These are phyloP conservation scores for Tinea pellionella DNA, from an alignment of 2,888 invertebrate species.

Conservation along the genomic window DNA sequence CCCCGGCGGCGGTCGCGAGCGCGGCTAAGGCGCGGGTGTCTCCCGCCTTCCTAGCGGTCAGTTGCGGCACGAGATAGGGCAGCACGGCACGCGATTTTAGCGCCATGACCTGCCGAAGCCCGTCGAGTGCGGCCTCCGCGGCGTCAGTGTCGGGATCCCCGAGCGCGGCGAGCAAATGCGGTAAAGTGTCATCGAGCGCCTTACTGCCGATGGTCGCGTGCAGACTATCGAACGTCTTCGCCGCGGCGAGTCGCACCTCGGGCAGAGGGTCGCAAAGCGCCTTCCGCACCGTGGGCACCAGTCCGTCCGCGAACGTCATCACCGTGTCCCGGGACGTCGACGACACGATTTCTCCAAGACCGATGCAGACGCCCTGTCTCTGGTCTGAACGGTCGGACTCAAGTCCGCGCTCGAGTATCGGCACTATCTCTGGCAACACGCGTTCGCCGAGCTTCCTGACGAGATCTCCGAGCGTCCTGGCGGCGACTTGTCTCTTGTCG, in stretches of 20 bases:
- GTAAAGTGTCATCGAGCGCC: constrained; percentile 96
- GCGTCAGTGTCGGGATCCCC: constrained; percentile 81
- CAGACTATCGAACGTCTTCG: constrained; percentile 95
- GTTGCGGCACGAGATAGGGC: constrained; percentile 95
- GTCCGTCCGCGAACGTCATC: constrained; percentile 71
- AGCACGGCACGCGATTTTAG: constrained; percentile 95
- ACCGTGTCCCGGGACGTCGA: constrained; percentile 97
- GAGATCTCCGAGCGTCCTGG: constrained; percentile 94
- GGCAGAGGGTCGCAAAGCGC: constrained; percentile 94
- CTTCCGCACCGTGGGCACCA: constrained; percentile 89
- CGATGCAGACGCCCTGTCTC: constrained; percentile 98
- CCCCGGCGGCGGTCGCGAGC: constrained; percentile 94
- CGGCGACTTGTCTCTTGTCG: constrained; percentile 96
- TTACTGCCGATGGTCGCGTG: constrained; percentile 93
- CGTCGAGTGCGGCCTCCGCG: constrained; percentile 94
- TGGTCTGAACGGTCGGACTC: constrained; percentile 93
- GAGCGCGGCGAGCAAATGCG: constrained; percentile 82
- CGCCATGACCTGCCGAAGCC: constrained; percentile 91
- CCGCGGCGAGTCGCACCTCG: constrained; percentile 94
- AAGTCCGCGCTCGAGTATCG: constrained; percentile 93
- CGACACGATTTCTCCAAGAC: constrained; percentile 96
- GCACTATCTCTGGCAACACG: constrained; percentile 97
- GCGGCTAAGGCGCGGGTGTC: constrained; percentile 95
- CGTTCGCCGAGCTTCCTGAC: constrained; percentile 97
- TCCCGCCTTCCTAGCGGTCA: constrained; percentile 88